phyloP scores from a whole-genome alignment of 2,888 invertebrate species.

The Corythucha ciliata region DNA sequence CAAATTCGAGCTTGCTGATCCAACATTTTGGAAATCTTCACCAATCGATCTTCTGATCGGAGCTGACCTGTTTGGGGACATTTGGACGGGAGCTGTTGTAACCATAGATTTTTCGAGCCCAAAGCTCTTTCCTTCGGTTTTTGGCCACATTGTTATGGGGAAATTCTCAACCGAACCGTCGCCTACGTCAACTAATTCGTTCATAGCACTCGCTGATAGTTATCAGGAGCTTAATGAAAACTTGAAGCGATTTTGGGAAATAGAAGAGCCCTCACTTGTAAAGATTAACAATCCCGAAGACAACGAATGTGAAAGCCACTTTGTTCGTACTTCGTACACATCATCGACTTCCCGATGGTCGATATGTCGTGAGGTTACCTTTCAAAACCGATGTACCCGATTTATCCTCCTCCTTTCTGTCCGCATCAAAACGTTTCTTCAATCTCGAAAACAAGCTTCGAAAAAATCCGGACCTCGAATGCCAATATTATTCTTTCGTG shows the following conservation, averaged over 20 bases:
- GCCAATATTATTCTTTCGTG: conserved; percentile 6
- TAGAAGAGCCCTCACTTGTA: conserved; percentile 1
- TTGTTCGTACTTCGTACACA: neutral
- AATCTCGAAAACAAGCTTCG: conserved; percentile 19
- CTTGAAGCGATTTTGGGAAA: conserved; percentile 14
- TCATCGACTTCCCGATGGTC: conserved; percentile 10
- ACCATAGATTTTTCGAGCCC: conserved; percentile 2
- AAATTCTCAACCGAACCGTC: no score
- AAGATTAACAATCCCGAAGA: conserved; percentile 5
- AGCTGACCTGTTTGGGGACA: conserved; percentile 18
- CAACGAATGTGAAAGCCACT: conserved; percentile 12
- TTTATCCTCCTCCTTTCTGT: neutral
- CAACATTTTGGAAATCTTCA: conserved; percentile 18
- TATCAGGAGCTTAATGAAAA: conserved; percentile 4
- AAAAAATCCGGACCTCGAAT: neutral
- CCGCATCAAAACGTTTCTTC: conserved; percentile 10
- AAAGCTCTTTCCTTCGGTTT: conserved; percentile 11
- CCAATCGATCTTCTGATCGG: conserved; percentile 18
- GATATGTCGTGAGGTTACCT: conserved; percentile 11
- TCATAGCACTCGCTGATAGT: neutral
- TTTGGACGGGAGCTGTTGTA: conserved; percentile 4
- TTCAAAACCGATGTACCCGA: conserved; percentile 8
- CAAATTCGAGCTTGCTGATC: conserved; percentile 13
- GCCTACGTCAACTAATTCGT: neutral
- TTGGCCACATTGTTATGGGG: conserved; percentile 18